Evolutionary conservation across 2,888 invertebrate species (phyloP).

Genomic region (Isotomurus palustris): DNA sequence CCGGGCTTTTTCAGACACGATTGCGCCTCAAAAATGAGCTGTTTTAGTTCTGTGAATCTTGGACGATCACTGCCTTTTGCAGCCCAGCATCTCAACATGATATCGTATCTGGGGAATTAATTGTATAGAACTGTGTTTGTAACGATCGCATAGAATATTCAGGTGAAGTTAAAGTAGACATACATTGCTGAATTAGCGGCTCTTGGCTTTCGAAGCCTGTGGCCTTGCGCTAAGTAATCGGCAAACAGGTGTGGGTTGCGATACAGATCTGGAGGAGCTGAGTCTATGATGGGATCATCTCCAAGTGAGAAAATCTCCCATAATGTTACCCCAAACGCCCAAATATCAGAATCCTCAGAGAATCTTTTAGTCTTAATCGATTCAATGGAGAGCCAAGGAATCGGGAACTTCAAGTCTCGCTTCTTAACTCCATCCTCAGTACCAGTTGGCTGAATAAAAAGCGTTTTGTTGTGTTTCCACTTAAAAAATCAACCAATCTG

Average conservation of each 20-base stretch:
- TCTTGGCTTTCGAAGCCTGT: slow-evolving; percentile 8
- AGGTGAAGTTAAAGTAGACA: background rate
- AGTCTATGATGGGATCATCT: slow-evolving; percentile 9
- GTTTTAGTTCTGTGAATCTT: slow-evolving; percentile 10
- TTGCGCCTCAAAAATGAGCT: slow-evolving; percentile 7
- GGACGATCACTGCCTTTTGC: slow-evolving; percentile 16
- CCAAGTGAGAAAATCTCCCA: slow-evolving; percentile 31
- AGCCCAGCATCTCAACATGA: slow-evolving; percentile 18
- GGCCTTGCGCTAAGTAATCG: background rate
- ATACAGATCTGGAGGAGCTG: background rate
- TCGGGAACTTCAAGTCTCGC: too few species aligned
- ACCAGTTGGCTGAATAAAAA: too few species aligned
- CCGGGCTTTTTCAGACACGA: too few species aligned
- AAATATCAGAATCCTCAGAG: slow-evolving; percentile 25
- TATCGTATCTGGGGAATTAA: slow-evolving; percentile 12
- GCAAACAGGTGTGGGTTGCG: background rate
- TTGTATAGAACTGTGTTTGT: background rate
- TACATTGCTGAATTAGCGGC: slow-evolving; percentile 16
- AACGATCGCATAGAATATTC: too few species aligned
- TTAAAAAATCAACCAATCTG: background rate
- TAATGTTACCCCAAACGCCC: slow-evolving; percentile 22
- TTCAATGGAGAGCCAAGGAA: slow-evolving; percentile 25
- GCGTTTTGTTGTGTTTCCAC: too few species aligned
- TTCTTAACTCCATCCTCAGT: too few species aligned
- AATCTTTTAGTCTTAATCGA: slow-evolving; percentile 11